Conservation (phyloP, 1,140 invertebrate species). For the Mamestra configurata region DNA sequence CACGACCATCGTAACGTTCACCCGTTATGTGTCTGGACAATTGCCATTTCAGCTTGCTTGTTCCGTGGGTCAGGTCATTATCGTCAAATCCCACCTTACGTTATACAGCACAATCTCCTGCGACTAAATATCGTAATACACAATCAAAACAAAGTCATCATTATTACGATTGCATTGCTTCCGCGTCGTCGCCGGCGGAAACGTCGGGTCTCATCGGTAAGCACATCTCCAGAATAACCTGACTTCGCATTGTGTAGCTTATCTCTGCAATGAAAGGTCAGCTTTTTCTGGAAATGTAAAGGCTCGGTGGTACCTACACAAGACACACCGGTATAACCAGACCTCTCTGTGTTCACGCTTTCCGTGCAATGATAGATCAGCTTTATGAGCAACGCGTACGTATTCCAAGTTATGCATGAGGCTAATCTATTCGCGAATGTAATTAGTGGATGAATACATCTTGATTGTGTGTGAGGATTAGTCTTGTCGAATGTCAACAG, state of each 20-base stretch:
- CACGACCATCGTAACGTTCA: too few relatives aligned
- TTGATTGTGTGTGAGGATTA: background rate
- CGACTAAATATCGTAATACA: background rate
- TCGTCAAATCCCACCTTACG: background rate
- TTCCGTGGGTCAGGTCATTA: background rate
- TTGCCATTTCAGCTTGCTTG: too few relatives aligned
- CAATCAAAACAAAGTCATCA: conserved; percentile 38
- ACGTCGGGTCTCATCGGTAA: background rate
- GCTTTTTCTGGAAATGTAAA: too few relatives aligned
- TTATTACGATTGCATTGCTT: conserved; percentile 47
- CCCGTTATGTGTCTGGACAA: too few relatives aligned
- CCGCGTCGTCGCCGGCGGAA: conserved; percentile 57
- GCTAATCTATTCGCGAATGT: background rate
- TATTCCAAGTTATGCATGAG: conserved; percentile 8
- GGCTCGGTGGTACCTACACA: too few relatives aligned
- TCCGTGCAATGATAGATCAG: too few relatives aligned
- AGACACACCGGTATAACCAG: too few relatives aligned
- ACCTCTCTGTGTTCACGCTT: too few relatives aligned
- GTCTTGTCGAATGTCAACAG: background rate
- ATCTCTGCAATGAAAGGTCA: too few relatives aligned
- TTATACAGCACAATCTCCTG: background rate
- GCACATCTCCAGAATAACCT: background rate
- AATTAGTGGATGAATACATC: conserved; percentile 7
- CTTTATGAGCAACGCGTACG: background rate
- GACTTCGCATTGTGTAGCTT: too few relatives aligned